Evolutionary conservation across 2,113 vertebrate species (phyloP).

Genomic region (Ptychochromis oligacanthus): DNA sequence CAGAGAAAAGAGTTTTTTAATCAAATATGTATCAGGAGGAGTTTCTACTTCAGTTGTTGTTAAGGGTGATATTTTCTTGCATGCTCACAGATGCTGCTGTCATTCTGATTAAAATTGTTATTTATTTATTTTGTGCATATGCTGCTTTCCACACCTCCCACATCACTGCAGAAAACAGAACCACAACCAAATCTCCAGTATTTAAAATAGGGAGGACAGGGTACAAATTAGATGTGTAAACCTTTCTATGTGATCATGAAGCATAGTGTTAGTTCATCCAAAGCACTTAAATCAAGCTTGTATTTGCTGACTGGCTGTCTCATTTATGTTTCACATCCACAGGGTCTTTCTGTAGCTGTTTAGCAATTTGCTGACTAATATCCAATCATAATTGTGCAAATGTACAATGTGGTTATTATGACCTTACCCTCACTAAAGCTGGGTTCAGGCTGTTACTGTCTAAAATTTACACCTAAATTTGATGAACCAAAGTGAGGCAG

Average conservation of each 20-base stretch:
- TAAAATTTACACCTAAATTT: background rate
- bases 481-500: background rate
- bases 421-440: background rate
- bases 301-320: background rate
- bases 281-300: background rate
- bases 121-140: constrained; percentile 10
- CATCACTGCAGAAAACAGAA: constrained; percentile 15
- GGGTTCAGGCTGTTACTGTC: background rate
- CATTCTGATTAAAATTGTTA: background rate
- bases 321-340: background rate
- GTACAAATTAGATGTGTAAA: background rate
- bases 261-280: background rate
- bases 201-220: background rate
- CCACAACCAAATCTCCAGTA: background rate
- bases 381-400: background rate
- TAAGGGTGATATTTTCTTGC: constrained; percentile 14
- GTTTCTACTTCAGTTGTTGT: constrained; percentile 8
- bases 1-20: constrained; percentile 26
- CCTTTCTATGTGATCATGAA: background rate
- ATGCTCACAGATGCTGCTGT: constrained; percentile 20
- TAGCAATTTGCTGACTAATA: background rate
- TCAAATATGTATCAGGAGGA: constrained; percentile 48
- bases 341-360: background rate
- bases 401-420: background rate
- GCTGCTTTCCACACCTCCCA: constrained; percentile 6